Evolutionary conservation across 2,113 vertebrate genomes (phyloP).

Genomic region (Tragelaphus buxtoni): DNA sequence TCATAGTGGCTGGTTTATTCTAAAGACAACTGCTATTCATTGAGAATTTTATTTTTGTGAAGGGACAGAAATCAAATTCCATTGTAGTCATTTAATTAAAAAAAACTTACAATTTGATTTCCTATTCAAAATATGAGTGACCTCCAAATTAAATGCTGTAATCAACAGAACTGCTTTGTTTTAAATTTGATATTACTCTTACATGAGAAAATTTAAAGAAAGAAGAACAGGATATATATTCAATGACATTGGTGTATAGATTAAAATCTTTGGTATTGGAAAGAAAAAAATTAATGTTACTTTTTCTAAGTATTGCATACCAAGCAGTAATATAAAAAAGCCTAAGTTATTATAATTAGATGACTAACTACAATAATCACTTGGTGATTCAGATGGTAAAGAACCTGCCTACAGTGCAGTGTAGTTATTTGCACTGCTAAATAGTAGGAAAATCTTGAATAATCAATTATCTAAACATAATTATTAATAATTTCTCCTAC

Average conservation of each 20-base stretch:
- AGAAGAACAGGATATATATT: not conserved
- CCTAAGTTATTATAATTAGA: not conserved
- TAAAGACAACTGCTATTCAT: constrained; percentile 40
- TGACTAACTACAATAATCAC: not conserved
- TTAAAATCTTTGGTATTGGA: not conserved
- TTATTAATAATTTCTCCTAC: constrained; percentile 21
- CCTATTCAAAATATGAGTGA: constrained; percentile 18
- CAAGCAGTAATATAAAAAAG: constrained; percentile 23
- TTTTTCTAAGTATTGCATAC: not conserved
- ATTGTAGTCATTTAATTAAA: not conserved
- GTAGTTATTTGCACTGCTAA: not conserved
- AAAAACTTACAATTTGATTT: not conserved
- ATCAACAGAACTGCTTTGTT: constrained; percentile 15
- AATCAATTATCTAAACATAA: constrained; percentile 11
- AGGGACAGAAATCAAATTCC: constrained; percentile 40
- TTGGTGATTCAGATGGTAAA: not conserved
- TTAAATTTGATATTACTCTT: not conserved
- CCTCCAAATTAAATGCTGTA: constrained; percentile 25
- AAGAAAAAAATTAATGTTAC: not conserved
- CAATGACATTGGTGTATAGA: not conserved
- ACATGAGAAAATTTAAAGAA: not conserved
- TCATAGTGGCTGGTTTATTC: not conserved
- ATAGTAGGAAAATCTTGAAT: constrained; percentile 19
- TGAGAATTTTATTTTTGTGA: constrained; percentile 52
- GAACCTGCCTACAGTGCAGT: not conserved